These are phyloP conservation scores for Euleptes europaea DNA, from an alignment of 2,113 vertebrate species.

Conservation along the genomic window DNA sequence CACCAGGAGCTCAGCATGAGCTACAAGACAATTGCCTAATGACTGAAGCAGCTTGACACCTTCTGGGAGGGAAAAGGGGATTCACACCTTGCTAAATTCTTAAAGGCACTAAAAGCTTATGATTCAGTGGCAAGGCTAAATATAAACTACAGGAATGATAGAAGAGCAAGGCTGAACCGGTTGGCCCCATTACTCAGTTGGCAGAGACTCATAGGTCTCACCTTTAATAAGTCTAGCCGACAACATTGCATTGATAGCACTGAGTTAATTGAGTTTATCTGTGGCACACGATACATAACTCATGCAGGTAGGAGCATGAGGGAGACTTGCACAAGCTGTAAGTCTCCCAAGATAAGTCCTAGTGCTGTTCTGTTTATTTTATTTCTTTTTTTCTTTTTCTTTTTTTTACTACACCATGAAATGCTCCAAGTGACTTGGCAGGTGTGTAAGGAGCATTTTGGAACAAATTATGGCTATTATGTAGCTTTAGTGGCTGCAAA, in stretches of 20 bases:
- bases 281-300: neutral
- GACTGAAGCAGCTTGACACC: neutral
- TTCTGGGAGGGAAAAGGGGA: neutral
- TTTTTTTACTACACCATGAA: neutral
- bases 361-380: neutral
- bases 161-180: neutral
- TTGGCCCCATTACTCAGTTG: conserved; percentile 5
- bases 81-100: neutral
- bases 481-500: neutral
- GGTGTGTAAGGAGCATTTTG: neutral
- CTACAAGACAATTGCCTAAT: neutral
- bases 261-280: conserved; percentile 36
- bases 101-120: neutral
- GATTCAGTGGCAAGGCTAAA: neutral
- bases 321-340: conserved; percentile 5
- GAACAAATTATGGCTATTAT: conserved; percentile 10
- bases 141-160: neutral
- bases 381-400: neutral
- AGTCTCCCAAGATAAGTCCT: neutral
- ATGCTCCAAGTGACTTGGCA: neutral
- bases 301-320: neutral
- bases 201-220: neutral
- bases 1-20: neutral
- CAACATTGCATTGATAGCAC: conserved; percentile 2
- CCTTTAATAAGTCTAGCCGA: conserved; percentile 16